These are phyloP conservation scores for Malurus melanocephalus DNA, from an alignment of 2,113 vertebrate species.

Conservation along the genomic window DNA sequence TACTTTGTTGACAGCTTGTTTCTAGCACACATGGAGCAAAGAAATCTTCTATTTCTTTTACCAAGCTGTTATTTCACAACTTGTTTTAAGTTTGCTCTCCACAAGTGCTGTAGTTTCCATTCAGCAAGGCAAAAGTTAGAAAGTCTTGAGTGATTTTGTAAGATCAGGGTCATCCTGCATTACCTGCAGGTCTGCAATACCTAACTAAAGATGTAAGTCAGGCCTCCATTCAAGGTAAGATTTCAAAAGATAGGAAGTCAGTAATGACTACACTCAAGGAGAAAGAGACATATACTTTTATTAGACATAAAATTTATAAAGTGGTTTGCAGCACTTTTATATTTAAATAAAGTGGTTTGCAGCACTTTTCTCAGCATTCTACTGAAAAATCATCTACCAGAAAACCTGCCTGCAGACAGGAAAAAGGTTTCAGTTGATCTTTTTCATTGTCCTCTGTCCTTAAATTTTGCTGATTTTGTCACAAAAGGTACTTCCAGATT, in stretches of 20 bases:
- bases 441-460: not conserved
- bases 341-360: not conserved
- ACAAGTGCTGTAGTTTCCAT: not conserved
- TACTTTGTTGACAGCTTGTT: not conserved
- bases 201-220: not conserved
- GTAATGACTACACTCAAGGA: not conserved
- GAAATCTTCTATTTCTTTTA: not conserved
- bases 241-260: not conserved
- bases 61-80: not conserved
- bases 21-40: not conserved
- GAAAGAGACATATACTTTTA: not conserved
- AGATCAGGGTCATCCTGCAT: not conserved
- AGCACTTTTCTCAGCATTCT: not conserved
- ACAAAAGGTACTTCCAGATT: not conserved
- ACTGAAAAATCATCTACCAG: not conserved
- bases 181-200: not conserved
- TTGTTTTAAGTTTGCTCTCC: not conserved
- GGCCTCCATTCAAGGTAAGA: not conserved
- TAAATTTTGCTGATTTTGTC: not conserved
- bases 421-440: not conserved
- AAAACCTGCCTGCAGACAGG: not conserved
- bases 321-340: not conserved
- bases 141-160: not conserved
- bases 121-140: not conserved
- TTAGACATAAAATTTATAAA: not conserved